Evolutionary conservation across 1,140 invertebrate species (phyloP), one percentile per base, ranked within the genome.

Genomic region (Eupristina koningsbergeri): DNA sequence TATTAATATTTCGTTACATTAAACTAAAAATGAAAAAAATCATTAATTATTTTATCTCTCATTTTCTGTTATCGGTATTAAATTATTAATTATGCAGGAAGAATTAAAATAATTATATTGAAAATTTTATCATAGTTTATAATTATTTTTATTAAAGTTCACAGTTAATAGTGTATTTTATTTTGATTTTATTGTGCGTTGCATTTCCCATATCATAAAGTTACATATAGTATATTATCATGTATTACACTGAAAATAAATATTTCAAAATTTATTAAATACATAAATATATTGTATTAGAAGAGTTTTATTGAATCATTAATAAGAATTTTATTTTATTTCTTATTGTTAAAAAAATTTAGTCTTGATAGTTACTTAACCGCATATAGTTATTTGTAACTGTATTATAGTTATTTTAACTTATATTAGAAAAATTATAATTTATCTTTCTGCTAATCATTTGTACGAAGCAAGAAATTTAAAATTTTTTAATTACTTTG

Each of bases 101-200:
- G 29, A 67, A 67, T 67, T 36, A 36, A 67, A 36, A 67, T 36
- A 19, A 39, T 3, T 36, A 8, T 19, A 67, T 11, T 67, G 8
- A 67, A n/a, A 36, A 67, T 67, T 67, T 67, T 67, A 34, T 39
- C 7, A 67, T 36, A 36, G 34, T 67, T 67, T 67, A 67, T 36
- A 15, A 67, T n/a, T 67, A 67, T 67, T 67, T 36, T 67, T 67
- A 67, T 67, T 39, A 19, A 36, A 36, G 31, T 3, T 67, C 17
- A 22, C 29, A 36, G 64, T 67, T 67, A 67, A 36, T 36, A 29
- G 15, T 31, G 22, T 67, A 58, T 67, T 67, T 36, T 36, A 67
- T 67, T 36, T 67, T 15, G 13, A 22, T 67, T 67, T 67, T 67
- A 67, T 67, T 67, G 34, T 15, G 34, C 36, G 19, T 39, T 36